Base-by-base conservation (phyloP, 2,797 vertebrate genomes). In the Poecilia gillii region DNA sequence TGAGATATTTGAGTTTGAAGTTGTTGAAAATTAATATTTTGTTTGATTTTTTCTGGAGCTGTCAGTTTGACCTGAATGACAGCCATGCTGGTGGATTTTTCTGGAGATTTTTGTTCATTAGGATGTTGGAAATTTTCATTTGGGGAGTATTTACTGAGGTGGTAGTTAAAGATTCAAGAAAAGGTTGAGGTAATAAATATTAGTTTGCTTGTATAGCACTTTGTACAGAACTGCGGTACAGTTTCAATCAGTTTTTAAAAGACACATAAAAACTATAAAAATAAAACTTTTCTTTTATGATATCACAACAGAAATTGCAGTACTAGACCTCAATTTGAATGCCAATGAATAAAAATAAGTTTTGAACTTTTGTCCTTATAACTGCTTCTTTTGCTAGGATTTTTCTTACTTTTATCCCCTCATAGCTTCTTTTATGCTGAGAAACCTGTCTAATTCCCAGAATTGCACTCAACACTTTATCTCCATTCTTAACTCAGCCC, bases 401-500 rank as follows among this genome's bases (percentile, higher is more conserved):
- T 36, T 64, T 31, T 8, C 33, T 55, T 28, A 8, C 45, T 77
- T 59, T 72, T 51, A 31, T 59, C 16, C 11, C 20, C 11, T 73
- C 25, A 23, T n/a, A 46, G 36, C 1, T 36, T 78, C 14, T 3
- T 73, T 47, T 64, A 11, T 13, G 7, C 36, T 39, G n/a, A 68
- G 49, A 78, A 72, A 73, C 43, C 23, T 46, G 6, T 13, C 80
- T 79, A 74, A 72, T 82, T 82, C 72, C 70, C 14, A 3, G 8
- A 75, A 12, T 20, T 78, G 72, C 84, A 62, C 12, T 77, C 62
- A 79, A 41, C 51, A 31, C 76, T 76, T 70, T 62, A 36, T 80
- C 68, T 64, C 33, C 47, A 81, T 66, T 51, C 77, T 86, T 57
- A 85, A 84, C 75, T 66, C 57, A 66, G 18, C 76, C 68, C 84